Conservation (phyloP, 2,797 vertebrate genomes). For the Heterohyrax brucei region DNA sequence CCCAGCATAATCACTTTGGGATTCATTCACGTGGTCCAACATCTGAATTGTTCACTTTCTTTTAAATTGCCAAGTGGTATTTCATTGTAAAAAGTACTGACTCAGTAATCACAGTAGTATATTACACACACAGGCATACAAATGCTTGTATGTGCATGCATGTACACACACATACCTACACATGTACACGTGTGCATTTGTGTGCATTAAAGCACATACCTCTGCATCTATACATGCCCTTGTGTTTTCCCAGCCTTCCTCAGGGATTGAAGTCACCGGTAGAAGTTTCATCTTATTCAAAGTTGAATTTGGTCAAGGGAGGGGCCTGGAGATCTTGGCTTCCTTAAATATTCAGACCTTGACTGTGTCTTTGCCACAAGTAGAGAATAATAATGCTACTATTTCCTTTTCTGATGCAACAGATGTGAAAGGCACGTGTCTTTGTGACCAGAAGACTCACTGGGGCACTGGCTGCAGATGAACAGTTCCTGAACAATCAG, state of each 20-base stretch:
- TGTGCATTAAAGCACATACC: too few species aligned
- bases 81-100: not conserved
- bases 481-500: not conserved
- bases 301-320: not conserved
- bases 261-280: not conserved
- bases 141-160: too few species aligned
- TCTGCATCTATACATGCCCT: not conserved
- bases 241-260: not conserved
- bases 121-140: not conserved
- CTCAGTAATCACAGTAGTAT: too few species aligned
- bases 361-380: not conserved
- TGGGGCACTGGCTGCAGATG: not conserved
- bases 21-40: fast-evolving
- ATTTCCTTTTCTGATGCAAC: not conserved
- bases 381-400: not conserved
- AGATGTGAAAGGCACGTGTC: not conserved
- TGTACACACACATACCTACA: not conserved
- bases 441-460: not conserved
- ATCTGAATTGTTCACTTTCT: too few species aligned
- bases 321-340: not conserved
- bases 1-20: not conserved
- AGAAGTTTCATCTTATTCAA: not conserved
- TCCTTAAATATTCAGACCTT: not conserved
- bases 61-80: not conserved
- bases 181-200: not conserved